Conservation (phyloP, 2,113 vertebrate genomes). For the Gnathonemus longibarbis region DNA sequence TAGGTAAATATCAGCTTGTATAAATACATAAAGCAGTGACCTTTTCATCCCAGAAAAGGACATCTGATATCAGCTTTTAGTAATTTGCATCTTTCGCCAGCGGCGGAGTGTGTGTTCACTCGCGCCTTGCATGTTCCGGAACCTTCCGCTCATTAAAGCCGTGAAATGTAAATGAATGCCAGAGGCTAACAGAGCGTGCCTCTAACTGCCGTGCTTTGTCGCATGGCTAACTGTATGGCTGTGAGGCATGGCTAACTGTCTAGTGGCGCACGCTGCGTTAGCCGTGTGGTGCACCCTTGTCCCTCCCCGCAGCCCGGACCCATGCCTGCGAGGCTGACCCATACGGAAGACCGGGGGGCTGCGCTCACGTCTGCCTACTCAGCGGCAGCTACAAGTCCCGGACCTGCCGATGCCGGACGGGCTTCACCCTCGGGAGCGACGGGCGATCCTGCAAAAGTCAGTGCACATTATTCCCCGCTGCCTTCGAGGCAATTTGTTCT, state of each 20-base stretch:
- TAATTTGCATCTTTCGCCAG: not conserved
- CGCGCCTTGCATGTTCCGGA: not conserved
- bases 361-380: constrained; percentile 74
- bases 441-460: constrained; percentile 78
- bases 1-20: not conserved
- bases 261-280: not conserved
- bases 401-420: constrained; percentile 74
- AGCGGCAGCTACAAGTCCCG: constrained; percentile 69
- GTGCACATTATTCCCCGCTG: constrained; percentile 35
- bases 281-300: not conserved
- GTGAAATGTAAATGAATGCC: not conserved
- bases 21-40: not conserved
- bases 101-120: not conserved
- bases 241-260: not conserved
- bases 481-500: constrained; percentile 9
- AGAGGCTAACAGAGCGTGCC: not conserved
- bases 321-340: constrained; percentile 69
- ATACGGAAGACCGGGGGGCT: constrained; percentile 65
- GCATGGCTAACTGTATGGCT: not conserved
- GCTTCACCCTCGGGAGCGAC: constrained; percentile 67
- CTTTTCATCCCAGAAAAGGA: not conserved
- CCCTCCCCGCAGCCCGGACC: constrained; percentile 57
- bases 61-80: not conserved
- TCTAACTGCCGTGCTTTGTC: not conserved
- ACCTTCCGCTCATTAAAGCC: not conserved